These are phyloP conservation scores for Drosophila peninsularis DNA, from an alignment of 2,888 invertebrate species.

Conservation along the genomic window DNA sequence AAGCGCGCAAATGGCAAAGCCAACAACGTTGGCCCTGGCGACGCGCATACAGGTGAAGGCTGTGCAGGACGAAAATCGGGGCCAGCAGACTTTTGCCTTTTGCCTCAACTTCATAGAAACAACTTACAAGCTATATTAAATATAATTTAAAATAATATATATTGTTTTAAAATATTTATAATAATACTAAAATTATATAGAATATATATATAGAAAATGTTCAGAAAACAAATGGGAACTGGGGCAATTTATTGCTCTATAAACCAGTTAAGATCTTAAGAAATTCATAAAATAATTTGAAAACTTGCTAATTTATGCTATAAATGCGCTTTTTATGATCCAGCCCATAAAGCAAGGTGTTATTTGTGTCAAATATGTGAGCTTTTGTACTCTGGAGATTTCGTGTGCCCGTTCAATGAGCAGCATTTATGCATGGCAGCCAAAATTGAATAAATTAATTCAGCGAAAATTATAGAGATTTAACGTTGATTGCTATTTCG, in stretches of 20 bases:
- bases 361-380: background rate
- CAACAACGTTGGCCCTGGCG: slow-evolving; percentile 45
- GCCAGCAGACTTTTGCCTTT: slow-evolving; percentile 25
- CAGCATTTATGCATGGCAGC: slow-evolving; percentile 49
- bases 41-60: slow-evolving; percentile 64
- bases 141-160: no score
- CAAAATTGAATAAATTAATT: slow-evolving; percentile 72
- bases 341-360: background rate
- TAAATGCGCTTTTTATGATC: background rate
- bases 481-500: slow-evolving; percentile 59
- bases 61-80: slow-evolving; percentile 40
- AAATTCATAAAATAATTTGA: background rate
- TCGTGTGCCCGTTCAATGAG: slow-evolving; percentile 39
- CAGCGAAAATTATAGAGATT: slow-evolving; percentile 68
- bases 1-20: slow-evolving; percentile 68
- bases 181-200: background rate
- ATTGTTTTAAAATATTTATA: background rate
- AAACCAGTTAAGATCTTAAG: no score
- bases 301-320: background rate
- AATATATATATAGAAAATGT: no score
- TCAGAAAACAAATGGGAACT: no score
- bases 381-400: background rate
- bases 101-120: background rate
- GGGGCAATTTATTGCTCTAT: no score
- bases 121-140: no score